phyloP scores from a whole-genome alignment of 2,888 invertebrate species.

The Temnothorax ravouxi region DNA sequence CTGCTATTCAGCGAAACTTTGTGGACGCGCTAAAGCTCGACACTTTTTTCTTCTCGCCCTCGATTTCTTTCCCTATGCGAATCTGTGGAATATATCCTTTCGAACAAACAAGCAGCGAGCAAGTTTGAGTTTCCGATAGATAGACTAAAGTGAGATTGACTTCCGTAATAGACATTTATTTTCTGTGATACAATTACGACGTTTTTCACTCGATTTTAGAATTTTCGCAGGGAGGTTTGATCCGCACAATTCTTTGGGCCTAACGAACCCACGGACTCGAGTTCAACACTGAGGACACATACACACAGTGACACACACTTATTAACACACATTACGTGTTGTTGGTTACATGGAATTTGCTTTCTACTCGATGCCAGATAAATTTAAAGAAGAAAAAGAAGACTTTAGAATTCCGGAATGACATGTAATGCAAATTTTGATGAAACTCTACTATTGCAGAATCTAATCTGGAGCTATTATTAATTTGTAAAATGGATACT shows the following conservation, averaged over 20 bases:
- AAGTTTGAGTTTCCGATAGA: conserved; percentile 24
- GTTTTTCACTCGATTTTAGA: background rate
- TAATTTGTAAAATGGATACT: background rate
- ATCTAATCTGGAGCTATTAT: background rate
- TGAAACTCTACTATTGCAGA: background rate
- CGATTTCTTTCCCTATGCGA: conserved; percentile 36
- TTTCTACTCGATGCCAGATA: too few relatives aligned
- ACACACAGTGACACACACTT: too few relatives aligned
- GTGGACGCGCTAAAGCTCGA: conserved; percentile 28
- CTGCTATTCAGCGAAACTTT: conserved; percentile 69
- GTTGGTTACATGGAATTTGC: too few relatives aligned
- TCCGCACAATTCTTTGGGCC: too few relatives aligned
- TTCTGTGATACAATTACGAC: background rate
- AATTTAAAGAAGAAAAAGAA: too few relatives aligned
- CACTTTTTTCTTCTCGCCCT: conserved; percentile 57
- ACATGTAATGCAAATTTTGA: background rate
- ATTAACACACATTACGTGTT: too few relatives aligned
- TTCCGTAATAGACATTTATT: conserved; percentile 20
- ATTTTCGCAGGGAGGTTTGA: background rate
- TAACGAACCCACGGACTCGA: too few relatives aligned
- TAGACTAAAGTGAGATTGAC: background rate
- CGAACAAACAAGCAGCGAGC: conserved; percentile 39
- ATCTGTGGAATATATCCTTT: conserved; percentile 5
- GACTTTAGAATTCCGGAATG: background rate
- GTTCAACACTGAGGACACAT: too few relatives aligned